phyloP scores from a whole-genome alignment of 2,113 vertebrate genomes.

The Delphinapterus leucas region DNA sequence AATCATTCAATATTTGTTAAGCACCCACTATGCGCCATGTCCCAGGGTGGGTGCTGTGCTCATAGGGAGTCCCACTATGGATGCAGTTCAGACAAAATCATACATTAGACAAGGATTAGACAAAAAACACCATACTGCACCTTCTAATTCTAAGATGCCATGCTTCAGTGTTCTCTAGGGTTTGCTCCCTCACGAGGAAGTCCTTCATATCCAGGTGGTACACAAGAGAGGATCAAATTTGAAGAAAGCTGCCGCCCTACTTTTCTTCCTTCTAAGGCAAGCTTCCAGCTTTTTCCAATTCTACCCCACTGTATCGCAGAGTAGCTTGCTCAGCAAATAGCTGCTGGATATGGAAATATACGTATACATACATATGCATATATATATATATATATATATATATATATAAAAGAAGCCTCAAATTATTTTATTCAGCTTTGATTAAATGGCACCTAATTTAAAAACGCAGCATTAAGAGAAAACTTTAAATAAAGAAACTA shows the following conservation, averaged over 20 bases:
- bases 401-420: background rate
- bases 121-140: background rate
- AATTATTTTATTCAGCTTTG: slow-evolving; percentile 27
- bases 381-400: background rate
- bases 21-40: background rate
- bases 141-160: background rate
- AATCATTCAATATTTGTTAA: background rate
- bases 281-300: background rate
- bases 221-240: background rate
- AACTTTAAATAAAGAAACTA: background rate
- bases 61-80: background rate
- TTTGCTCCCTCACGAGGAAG: background rate
- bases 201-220: background rate
- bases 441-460: slow-evolving; percentile 61
- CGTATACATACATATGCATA: background rate
- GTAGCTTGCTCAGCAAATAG: background rate
- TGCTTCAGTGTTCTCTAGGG: background rate
- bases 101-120: background rate
- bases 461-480: background rate
- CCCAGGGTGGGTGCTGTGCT: background rate
- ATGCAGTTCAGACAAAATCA: background rate
- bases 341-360: background rate
- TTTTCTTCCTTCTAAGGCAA: background rate
- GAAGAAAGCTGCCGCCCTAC: background rate
- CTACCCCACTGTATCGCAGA: background rate